Evolutionary conservation across 2,888 invertebrate species (phyloP), one percentile per base, ranked within the genome.

Genomic region (Rambutsinella grinnellia): DNA sequence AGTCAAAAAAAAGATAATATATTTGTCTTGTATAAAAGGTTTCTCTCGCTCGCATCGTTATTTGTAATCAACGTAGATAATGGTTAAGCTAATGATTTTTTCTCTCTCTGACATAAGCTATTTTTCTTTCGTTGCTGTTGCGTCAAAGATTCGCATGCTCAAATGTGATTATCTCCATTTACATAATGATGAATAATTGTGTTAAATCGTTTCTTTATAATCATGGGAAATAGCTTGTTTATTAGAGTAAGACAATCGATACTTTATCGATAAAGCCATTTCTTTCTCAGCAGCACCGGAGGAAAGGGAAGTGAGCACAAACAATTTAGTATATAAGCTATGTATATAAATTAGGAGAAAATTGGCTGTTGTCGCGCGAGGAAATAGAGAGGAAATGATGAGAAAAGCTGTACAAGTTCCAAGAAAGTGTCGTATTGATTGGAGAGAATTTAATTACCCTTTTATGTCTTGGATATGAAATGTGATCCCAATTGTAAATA

Each of bases 61-160:
- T n/a, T n/a, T n/a, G n/a, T n/a, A n/a, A n/a, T n/a, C n/a, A n/a
- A n/a, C n/a, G n/a, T n/a, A n/a, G n/a, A n/a, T n/a, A n/a, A n/a
- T n/a, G n/a, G n/a, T n/a, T n/a, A n/a, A n/a, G n/a, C n/a, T n/a
- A n/a, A n/a, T n/a, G n/a, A n/a, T n/a, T n/a, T n/a, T n/a, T n/a
- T n/a, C n/a, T n/a, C n/a, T n/a, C n/a, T n/a, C n/a, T n/a, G n/a
- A n/a, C n/a, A n/a, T n/a, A n/a, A n/a, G n/a, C n/a, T n/a, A n/a
- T n/a, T n/a, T n/a, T n/a, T n/a, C n/a, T n/a, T n/a, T n/a, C n/a
- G n/a, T n/a, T n/a, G n/a, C n/a, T n/a, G n/a, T n/a, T n/a, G n/a
- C n/a, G n/a, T n/a, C n/a, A n/a, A n/a, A n/a, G n/a, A n/a, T 36
- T 68, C 51, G 61, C 69, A 61, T 69, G 69, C 69, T 61, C 69